Evolutionary conservation across 2,888 invertebrate genomes (phyloP), one percentile per base, ranked within the genome.

Genomic region (Spisula solida): DNA sequence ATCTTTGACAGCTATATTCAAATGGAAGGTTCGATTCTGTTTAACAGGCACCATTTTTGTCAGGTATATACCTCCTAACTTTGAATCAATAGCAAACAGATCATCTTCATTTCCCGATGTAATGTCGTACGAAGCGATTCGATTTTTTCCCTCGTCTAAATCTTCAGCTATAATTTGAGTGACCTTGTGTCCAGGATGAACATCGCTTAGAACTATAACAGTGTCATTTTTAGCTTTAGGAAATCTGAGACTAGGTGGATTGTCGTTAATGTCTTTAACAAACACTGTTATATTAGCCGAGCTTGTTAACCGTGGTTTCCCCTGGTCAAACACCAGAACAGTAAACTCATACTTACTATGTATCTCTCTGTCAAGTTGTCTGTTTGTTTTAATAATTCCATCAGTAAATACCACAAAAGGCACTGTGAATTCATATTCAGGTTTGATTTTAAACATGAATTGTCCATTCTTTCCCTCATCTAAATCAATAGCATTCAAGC

Each of bases 381-480:
- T 85, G 70, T 89, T 91, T 20, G 94, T 93, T 81, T 92, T 91
- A n/a, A 94, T 93, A 14, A 80, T 86, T n/a, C 94, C 94, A 89
- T 93, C 91, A 14, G 92, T 87, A 81, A 92, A 91, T 14, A 94
- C 91, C 18, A 91, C 88, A 87, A 94, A 94, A 20, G 94, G 94
- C 14, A 92, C 89, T 16, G 81, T 79, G 83, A 79, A 55, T 84
- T 90, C 90, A 51, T 86, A 88, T 18, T 91, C 92, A 56, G 88
- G 86, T 79, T 92, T 90, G 1, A 92, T 89, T 29, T 87, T 82
- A 85, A 91, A 94, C 86, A 93, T 91, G 0, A 93, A 81, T 34
- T 90, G 98, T 29, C 98, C 98, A 96, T 99, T 99, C 94, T 98
- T 98, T 1, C 98, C 99, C 60, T 98, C 97, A 96, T 99, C 99